Percentiles rank a stretch among this genome's conserved stretches.
phyloP scores from a whole-genome alignment of 1,140 invertebrate species.

The Rhagoletis pomonella region DNA sequence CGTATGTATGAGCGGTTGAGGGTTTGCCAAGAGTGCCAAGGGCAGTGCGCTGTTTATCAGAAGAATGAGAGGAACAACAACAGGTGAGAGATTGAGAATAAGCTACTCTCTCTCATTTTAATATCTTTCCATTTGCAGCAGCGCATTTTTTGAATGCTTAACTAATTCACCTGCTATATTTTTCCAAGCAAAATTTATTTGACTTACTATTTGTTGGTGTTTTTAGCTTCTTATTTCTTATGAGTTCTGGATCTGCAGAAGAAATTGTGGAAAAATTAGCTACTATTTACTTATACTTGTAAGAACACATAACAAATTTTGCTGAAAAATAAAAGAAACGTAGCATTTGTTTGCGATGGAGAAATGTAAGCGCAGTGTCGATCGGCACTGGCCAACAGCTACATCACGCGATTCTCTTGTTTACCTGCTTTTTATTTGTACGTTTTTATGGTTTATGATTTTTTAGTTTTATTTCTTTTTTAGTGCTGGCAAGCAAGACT shows the following conservation, averaged over 20 bases:
- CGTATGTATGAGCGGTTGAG: background rate
- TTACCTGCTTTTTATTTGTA: slow-evolving; percentile 34
- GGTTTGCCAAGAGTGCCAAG: slow-evolving; percentile 25
- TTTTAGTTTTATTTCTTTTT: background rate
- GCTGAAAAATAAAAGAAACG: background rate
- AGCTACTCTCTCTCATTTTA: background rate
- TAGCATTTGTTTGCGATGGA: background rate
- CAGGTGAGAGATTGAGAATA: background rate
- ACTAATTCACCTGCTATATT: slow-evolving; percentile 9
- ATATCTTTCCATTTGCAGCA: background rate
- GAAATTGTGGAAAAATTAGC: background rate
- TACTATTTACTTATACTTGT: background rate
- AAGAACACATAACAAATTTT: background rate
- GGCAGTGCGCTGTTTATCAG: background rate
- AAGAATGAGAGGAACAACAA: background rate
- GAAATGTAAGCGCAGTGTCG: background rate
- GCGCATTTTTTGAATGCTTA: background rate
- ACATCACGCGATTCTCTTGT: slow-evolving; percentile 36
- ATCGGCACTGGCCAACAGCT: background rate
- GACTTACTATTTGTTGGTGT: background rate
- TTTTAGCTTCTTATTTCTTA: background rate
- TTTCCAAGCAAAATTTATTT: background rate
- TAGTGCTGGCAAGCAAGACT: background rate
- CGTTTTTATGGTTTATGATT: background rate
- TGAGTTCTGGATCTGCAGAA: background rate